Evolutionary conservation across 2,797 vertebrate species (phyloP), one percentile per base, ranked within the genome.

Genomic region (Centropyge bicolor): DNA sequence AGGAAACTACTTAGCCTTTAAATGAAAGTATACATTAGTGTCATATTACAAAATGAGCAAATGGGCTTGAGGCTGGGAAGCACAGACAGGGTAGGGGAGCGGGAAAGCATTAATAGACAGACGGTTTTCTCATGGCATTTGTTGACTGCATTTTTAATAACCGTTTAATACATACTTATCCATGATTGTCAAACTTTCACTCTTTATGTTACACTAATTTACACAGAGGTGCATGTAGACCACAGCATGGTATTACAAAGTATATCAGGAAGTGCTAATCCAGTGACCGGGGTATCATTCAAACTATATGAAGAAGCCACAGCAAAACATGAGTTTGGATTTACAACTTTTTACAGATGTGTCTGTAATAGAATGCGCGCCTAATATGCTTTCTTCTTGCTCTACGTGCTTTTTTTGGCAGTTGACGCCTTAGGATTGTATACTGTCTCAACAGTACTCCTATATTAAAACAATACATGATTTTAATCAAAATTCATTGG

Each of bases 301-400:
- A 52, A 56, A 56, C 6, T 24, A 6, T 6, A 45, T 55, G 7
- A 55, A 16, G 43, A n/a, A 62, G 54, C 5, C n/a, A 14, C n/a
- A 17, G 36, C 38, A 41, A 13, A 59, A 38, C 35, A 20, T 20
- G 17, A 60, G 38, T 61, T 61, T 71, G 40, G 45, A 35, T 48
- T 64, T 64, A n/a, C 24, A 46, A 8, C 24, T 48, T 16, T 49
- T 9, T 31, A 49, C 1, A 17, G 45, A 17, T 46, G 51, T 54
- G 11, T 51, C 20, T 3, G 48, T 51, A 27, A 55, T 3, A 31
- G 52, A 31, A 8, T 13, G 12, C 31, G 22, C 61, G 31, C 16
- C 66, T 56, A 20, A 41, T 55, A n/a, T n/a, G n/a, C n/a, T n/a
- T n/a, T n/a, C n/a, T n/a, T n/a, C 41, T 59, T 59, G 55, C 40